Evolutionary conservation across 2,797 vertebrate genomes (phyloP).

Genomic region (Chaetodon trifasciatus): DNA sequence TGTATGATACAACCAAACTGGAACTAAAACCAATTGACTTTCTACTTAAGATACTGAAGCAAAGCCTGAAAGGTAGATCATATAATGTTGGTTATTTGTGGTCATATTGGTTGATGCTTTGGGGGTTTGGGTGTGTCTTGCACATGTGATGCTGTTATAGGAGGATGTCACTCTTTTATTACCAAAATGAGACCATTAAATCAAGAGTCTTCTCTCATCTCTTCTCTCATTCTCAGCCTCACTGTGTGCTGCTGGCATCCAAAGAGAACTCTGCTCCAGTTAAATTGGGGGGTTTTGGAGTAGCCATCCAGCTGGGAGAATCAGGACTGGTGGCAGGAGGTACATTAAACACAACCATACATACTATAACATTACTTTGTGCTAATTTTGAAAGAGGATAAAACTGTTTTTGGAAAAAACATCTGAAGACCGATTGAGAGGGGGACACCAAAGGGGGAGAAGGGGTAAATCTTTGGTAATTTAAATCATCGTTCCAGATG

Average conservation of each 20-base stretch:
- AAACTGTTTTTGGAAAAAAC: background rate
- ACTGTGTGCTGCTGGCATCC: slow-evolving; percentile 97
- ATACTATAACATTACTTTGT: background rate
- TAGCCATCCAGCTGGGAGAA: slow-evolving; percentile 97
- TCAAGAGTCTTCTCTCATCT: slow-evolving; percentile 13
- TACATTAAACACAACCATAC: slow-evolving; percentile 66
- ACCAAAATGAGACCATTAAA: background rate
- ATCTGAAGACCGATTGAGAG: too few species aligned
- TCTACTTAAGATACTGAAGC: background rate
- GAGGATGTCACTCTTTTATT: slow-evolving; percentile 62
- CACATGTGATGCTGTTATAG: slow-evolving; percentile 41
- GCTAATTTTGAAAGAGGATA: background rate
- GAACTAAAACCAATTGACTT: background rate
- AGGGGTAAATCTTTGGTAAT: too few species aligned
- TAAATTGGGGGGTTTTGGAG: slow-evolving; percentile 97
- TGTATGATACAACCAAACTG: background rate
- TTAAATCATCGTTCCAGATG: too few species aligned
- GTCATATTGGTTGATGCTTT: slow-evolving; percentile 32
- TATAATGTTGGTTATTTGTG: slow-evolving; percentile 4
- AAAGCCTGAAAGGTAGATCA: background rate
- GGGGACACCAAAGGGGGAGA: too few species aligned
- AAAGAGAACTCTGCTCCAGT: slow-evolving; percentile 98
- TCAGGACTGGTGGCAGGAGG: slow-evolving; percentile 98
- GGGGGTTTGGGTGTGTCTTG: slow-evolving; percentile 57
- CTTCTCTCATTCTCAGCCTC: slow-evolving; percentile 86